Conservation (phyloP, 1,140 invertebrate genomes). For the Drosophila prosaltans region DNA sequence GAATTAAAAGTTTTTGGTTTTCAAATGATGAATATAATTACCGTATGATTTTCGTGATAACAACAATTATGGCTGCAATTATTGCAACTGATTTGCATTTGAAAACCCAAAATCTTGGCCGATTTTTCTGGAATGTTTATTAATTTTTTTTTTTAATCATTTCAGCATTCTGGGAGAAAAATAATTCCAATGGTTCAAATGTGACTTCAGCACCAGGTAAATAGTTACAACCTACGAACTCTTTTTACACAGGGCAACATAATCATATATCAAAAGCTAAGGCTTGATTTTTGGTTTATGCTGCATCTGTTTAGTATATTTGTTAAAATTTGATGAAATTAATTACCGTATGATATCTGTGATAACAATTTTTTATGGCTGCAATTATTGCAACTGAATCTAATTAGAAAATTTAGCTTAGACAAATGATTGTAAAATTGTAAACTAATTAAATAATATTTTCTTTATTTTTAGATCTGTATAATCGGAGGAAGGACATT, state of each 20-base stretch:
- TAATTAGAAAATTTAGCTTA: neutral
- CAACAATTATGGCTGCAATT: slow-evolving; percentile 69
- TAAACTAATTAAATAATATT: neutral
- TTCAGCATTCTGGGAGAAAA: neutral
- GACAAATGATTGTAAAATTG: neutral
- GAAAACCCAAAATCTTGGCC: neutral
- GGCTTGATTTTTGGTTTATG: too few relatives aligned
- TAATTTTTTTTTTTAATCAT: slow-evolving; percentile 14
- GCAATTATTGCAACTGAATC: slow-evolving; percentile 72
- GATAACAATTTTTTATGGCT: slow-evolving; percentile 63
- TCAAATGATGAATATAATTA: slow-evolving; percentile 69
- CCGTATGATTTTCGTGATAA: slow-evolving; percentile 68
- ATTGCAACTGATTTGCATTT: slow-evolving; percentile 63
- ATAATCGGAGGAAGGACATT: neutral
- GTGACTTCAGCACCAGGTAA: neutral
- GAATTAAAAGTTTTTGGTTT: neutral
- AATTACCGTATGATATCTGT: slow-evolving; percentile 75
- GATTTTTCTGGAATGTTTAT: neutral
- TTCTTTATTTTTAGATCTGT: neutral
- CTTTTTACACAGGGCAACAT: too few relatives aligned
- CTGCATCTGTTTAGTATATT: neutral
- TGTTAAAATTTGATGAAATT: slow-evolving; percentile 52
- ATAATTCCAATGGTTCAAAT: neutral
- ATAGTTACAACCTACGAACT: neutral
- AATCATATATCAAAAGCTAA: too few relatives aligned